Evolutionary conservation across 64 coral and sea anemone genomes (phyloP), one percentile per base, ranked within the genome.

Genomic region (Montipora efflorescens): DNA sequence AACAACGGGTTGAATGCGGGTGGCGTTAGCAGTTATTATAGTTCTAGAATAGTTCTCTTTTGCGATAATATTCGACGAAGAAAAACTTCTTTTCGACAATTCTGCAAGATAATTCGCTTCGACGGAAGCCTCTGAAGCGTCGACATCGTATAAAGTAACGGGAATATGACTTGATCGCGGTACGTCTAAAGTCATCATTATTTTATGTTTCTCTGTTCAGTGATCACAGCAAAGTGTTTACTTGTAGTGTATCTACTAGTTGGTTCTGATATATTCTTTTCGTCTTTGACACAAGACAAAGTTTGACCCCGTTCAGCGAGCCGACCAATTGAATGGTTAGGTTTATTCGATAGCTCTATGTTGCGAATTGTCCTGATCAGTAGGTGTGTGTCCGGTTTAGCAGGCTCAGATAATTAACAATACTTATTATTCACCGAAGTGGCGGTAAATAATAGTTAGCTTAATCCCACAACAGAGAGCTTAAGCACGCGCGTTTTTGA

Each of bases 1-100:
- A 21, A 45, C 19, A 13, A 64, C 82, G 18, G 82, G 82, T 86
- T 71, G 45, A 71, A 71, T 67, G 62, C 66, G 8, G 82, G 62
- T 71, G 66, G 19, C 14, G 13, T 66, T 4, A 45, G 82, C 49
- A 22, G 3, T 23, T 49, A 10, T 71, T 71, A 64, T 64, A 16
- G 61, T 14, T 12, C 82, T 50, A 11, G 3, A 45, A 72, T 71
- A 86, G 20, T 47, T 86, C 15, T 71, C 18, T 86, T 86, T 84
- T 86, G 19, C 36, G 50, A 48, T 48, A 48, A 48, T 4, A 3
- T 48, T 20, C 5, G 18, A 47, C 47, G 12, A 50, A 86, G 18
- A 50, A 71, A 71, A 72, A 46, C 19, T 7, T 12, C 1, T 8
- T 51, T 28, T 13, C 57, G 20, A 28, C 21, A 15, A 62, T 43